These are phyloP conservation scores for Hymenochirus boettgeri DNA, from an alignment of 2,113 vertebrate species.

Conservation along the genomic window DNA sequence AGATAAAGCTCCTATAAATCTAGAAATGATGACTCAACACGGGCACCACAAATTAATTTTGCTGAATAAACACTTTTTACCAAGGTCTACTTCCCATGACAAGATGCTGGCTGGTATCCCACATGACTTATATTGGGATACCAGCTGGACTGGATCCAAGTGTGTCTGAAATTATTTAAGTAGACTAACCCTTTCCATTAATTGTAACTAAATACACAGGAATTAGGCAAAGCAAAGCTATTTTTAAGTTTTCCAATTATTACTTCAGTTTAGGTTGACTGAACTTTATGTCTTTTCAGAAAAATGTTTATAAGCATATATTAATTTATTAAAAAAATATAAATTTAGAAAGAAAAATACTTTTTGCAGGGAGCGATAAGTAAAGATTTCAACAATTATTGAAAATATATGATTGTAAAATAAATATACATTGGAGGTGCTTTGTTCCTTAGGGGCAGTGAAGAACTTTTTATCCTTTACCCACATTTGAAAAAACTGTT, in stretches of 20 bases:
- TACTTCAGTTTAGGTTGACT: background rate
- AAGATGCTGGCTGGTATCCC: conserved; percentile 16
- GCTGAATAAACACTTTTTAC: conserved; percentile 9
- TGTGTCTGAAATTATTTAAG: conserved; percentile 21
- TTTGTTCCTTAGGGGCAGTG: too few species aligned
- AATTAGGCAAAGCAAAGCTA: conserved; percentile 8
- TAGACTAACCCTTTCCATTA: conserved; percentile 9
- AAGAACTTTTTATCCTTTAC: too few species aligned
- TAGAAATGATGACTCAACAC: conserved; percentile 21
- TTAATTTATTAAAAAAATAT: too few species aligned
- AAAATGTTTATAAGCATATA: too few species aligned
- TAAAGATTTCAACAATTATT: too few species aligned
- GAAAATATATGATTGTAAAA: too few species aligned
- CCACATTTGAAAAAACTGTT: too few species aligned
- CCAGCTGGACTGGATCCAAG: conserved; percentile 9
- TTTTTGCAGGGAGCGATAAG: too few species aligned
- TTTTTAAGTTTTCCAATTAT: conserved; percentile 6
- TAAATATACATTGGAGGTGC: too few species aligned
- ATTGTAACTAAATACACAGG: conserved; percentile 11
- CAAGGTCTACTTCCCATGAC: conserved; percentile 8
- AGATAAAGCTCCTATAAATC: conserved; percentile 21
- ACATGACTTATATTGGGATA: conserved; percentile 5
- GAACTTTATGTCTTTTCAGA: background rate
- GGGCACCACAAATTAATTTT: conserved; percentile 10
- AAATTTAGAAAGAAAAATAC: too few species aligned